Evolutionary conservation across 2,113 vertebrate genomes (phyloP).

Genomic region (Rhinichthys klamathensis): DNA sequence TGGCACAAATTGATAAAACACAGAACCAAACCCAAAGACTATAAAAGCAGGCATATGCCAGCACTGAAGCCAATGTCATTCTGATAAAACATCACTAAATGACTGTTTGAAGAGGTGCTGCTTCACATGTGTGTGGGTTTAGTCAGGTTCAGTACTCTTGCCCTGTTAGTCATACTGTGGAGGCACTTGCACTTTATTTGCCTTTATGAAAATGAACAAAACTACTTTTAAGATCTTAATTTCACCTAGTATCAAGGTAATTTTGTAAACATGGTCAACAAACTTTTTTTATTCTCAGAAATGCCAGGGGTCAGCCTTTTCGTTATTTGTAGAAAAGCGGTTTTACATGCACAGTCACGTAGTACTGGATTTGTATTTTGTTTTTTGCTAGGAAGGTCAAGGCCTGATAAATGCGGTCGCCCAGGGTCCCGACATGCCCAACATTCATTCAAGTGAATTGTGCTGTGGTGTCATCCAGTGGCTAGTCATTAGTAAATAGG

Average conservation of each 20-base stretch:
- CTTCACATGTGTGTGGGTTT: slow-evolving; percentile 67
- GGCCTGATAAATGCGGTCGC: neutral
- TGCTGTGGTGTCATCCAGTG: slow-evolving; percentile 6
- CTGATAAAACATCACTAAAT: slow-evolving; percentile 59
- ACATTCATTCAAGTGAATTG: slow-evolving; percentile 7
- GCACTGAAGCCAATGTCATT: slow-evolving; percentile 52
- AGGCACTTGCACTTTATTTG: slow-evolving; percentile 49
- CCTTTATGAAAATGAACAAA: slow-evolving; percentile 5
- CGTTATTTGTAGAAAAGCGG: neutral
- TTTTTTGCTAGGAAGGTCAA: slow-evolving; percentile 5
- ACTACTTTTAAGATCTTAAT: neutral
- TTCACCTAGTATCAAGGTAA: neutral
- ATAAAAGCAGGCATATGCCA: slow-evolving; percentile 24
- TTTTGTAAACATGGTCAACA: neutral
- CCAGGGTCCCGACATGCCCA: neutral
- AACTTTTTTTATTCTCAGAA: neutral
- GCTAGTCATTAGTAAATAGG: slow-evolving; percentile 28
- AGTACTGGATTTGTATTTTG: neutral
- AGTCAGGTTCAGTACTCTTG: slow-evolving; percentile 61
- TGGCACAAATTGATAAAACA: neutral
- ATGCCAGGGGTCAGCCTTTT: neutral
- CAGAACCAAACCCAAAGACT: slow-evolving; percentile 25
- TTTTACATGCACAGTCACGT: slow-evolving; percentile 9
- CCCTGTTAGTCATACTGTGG: slow-evolving; percentile 68
- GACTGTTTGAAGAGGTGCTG: slow-evolving; percentile 62